Base-by-base conservation (phyloP, 23 tunicate species). In the Diplosoma virens region DNA sequence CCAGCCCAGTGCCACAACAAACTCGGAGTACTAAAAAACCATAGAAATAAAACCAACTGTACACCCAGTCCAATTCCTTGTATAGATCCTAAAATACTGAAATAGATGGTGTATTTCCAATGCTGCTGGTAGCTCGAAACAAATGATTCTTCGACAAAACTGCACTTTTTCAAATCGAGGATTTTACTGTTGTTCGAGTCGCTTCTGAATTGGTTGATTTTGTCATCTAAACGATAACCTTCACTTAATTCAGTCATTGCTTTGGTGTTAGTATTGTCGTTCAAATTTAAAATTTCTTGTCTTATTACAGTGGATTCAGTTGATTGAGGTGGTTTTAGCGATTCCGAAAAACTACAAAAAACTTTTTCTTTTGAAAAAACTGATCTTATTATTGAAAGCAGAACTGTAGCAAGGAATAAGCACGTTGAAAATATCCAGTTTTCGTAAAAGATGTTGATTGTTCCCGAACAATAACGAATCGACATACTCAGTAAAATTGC, bases 1-100 rank as follows among this genome's bases (percentile, higher is more conserved):
- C 73, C 85, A 0, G 79, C 59, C 93, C 93, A 87, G 4, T 61
- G 81, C 20, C 81, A 60, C 60, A 87, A 58, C 28, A 80, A 14
- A 6, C 18, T 58, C 17, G 93, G 93, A 0, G 93, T 65, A 23
- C 81, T 73, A 1, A 87, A 87, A n/a, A 80, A 26, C 93, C 93
- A 87, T 33, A 74, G 66, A 64, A 66, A 80, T 20, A 87, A 71
- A 14, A 54, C 53, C 6, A 73, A 22, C 27, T 73, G 25, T 25
- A 35, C 48, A 3, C 93, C 93, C 20, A 73, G 36, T 30, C 71
- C 54, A 6, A 74, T 5, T 30, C 83, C 93, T 29, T 59, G 60
- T 1, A 80, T n/a, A 24, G 52, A 26, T 26, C 69, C 84, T 34
- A 63, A 87, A 2, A 37, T 2, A 35, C 50, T 25, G 24, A 67